Evolutionary conservation across 1,140 invertebrate species (phyloP).

Genomic region (Pogonus chalceus): DNA sequence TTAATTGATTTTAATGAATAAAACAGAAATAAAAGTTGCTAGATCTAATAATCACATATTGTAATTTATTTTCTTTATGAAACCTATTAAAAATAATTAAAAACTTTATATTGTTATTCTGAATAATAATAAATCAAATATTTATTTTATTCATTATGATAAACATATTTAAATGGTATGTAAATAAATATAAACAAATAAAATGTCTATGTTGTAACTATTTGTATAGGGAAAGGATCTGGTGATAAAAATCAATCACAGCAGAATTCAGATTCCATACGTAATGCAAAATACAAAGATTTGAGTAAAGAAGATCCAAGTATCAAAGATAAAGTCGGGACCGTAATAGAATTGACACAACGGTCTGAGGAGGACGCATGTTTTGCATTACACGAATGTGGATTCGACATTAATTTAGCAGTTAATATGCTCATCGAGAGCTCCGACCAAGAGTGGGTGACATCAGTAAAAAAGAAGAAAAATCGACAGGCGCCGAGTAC

Average conservation of each 20-base stretch:
- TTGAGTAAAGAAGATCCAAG: conserved; percentile 19
- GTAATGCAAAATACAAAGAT: not conserved
- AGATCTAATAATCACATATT: no score
- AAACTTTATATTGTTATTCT: no score
- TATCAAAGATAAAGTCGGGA: conserved; percentile 55
- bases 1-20: no score
- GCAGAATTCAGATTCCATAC: conserved; percentile 12
- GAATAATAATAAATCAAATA: no score
- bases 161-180: not conserved
- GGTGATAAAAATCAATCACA: conserved; percentile 25
- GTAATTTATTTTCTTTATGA: no score
- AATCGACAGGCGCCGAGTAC: conserved; percentile 46
- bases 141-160: not conserved
- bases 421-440: conserved; percentile 67
- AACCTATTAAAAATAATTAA: no score
- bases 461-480: conserved; percentile 79
- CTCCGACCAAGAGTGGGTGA: conserved; percentile 58
- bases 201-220: not conserved
- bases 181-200: not conserved
- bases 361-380: conserved; percentile 73
- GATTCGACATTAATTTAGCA: conserved; percentile 65
- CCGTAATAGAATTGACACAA: conserved; percentile 70
- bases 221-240: conserved; percentile 24
- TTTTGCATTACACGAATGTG: conserved; percentile 71
- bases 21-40: no score